These are phyloP conservation scores for Carduelis carduelis DNA, from an alignment of 2,797 vertebrate genomes.

Conservation along the genomic window DNA sequence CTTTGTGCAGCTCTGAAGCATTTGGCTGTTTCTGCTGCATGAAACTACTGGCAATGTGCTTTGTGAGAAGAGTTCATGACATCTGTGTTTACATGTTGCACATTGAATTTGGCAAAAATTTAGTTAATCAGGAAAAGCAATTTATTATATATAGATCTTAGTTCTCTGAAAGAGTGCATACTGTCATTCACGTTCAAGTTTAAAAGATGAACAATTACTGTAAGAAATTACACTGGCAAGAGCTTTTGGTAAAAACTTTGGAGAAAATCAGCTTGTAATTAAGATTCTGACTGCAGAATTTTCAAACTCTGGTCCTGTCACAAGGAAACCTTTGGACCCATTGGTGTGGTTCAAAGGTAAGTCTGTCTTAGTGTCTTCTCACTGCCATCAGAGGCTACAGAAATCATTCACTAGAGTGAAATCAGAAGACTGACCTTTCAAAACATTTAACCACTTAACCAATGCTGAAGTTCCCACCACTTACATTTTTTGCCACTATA, in stretches of 20 bases:
- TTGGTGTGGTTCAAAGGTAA: neutral
- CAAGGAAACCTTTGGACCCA: neutral
- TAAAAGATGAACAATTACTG: neutral
- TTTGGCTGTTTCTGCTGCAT: neutral
- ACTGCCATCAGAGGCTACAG: neutral
- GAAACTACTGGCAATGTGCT: neutral
- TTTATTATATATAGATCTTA: neutral
- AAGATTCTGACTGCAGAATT: neutral
- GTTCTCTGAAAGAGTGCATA: neutral
- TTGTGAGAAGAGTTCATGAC: neutral
- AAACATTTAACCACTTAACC: neutral
- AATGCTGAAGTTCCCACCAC: neutral
- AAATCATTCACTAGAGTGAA: neutral
- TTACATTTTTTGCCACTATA: neutral
- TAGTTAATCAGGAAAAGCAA: neutral
- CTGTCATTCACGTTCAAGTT: neutral
- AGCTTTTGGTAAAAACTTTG: neutral
- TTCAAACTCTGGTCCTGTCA: neutral
- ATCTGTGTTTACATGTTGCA: neutral
- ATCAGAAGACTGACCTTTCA: neutral
- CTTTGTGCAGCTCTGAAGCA: neutral
- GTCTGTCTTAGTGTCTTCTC: neutral
- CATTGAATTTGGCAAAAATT: neutral
- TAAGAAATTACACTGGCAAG: neutral
- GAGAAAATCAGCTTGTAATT: neutral